Conservation (phyloP, 2,797 vertebrate species). For the Meriones psammophilus region DNA sequence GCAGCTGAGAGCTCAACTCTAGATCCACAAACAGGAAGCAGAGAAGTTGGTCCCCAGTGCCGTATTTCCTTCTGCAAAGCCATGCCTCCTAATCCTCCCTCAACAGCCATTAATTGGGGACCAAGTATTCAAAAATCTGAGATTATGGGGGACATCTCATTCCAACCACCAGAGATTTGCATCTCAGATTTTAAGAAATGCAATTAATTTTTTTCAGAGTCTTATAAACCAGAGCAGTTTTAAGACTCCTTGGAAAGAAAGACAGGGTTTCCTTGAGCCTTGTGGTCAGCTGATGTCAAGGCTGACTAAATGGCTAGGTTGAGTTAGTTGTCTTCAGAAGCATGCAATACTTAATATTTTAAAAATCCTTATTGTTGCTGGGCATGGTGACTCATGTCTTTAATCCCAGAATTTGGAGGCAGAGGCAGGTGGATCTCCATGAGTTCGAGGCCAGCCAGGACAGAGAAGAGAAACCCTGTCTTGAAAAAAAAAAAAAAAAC, state of each 20-base stretch:
- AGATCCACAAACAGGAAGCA: not conserved
- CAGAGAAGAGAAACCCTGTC: no score
- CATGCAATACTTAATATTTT: not conserved
- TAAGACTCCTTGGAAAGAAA: not conserved
- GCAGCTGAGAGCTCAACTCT: not conserved
- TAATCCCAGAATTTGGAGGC: no score
- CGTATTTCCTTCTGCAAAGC: not conserved
- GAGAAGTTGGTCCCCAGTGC: no score
- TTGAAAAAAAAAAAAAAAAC: no score
- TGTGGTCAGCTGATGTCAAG: not conserved
- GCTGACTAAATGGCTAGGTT: not conserved
- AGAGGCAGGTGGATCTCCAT: no score
- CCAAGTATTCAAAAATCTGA: not conserved
- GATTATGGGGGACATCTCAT: not conserved
- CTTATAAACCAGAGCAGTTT: conserved; percentile 13
- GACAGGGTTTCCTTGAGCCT: not conserved
- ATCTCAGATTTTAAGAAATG: not conserved
- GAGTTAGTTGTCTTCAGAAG: conserved; percentile 1
- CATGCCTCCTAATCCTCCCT: not conserved
- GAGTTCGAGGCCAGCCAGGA: no score
- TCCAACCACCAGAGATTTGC: not conserved
- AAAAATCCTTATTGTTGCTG: not conserved
- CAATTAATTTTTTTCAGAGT: not conserved
- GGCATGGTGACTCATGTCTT: no score
- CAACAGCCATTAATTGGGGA: not conserved